Base-by-base conservation (phyloP, 2,888 invertebrate species). In the Calliphora vomitoria region DNA sequence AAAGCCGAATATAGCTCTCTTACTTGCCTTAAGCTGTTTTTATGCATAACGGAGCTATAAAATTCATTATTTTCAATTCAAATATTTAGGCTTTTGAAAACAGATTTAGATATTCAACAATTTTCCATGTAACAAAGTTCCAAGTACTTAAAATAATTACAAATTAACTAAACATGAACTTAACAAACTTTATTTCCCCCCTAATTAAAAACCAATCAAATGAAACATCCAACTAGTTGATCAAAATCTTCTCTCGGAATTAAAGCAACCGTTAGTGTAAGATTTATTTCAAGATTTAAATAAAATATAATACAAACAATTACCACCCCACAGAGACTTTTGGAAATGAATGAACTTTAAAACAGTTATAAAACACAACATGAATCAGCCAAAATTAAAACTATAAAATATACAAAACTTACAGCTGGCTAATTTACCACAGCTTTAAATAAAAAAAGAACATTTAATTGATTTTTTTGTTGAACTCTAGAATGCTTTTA, bases 401-500 rank as follows among this genome's bases (percentile, higher is more conserved):
- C 18, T 11, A 72, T 15, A 62, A 75, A 62, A 8, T 50, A 62
- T 47, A 62, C 47, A 47, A 60, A 3, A 25, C n/a, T 15, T 38
- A 41, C 62, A 64, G 18, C 38, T 64, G 35, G 62, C 50, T 62
- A 3, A 38, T 64, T n/a, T 38, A 5, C 11, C n/a, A 31, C 4
- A 50, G 13, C 15, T 10, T 31, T 18, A 18, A 11, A 71, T 5
- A 5, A 58, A 2, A 58, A 47, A 68, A 31, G 31, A 50, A 35
- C 18, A 20, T 66, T 66, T 58, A 55, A 82, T 74, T 75, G 58
- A 75, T 74, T 68, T 82, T 50, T 69, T 62, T 3, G n/a, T n/a
- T n/a, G 0, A 47, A 41, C 25, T 35, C 11, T 4, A 50, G 35
- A 50, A 68, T 53, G 13, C 11, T 82, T 69, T 76, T 25, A 41